A percentile compares a stretch with the other conserved stretches of the same genome.
Conservation (phyloP, 2,888 invertebrate species). For the Netelia melanura region DNA sequence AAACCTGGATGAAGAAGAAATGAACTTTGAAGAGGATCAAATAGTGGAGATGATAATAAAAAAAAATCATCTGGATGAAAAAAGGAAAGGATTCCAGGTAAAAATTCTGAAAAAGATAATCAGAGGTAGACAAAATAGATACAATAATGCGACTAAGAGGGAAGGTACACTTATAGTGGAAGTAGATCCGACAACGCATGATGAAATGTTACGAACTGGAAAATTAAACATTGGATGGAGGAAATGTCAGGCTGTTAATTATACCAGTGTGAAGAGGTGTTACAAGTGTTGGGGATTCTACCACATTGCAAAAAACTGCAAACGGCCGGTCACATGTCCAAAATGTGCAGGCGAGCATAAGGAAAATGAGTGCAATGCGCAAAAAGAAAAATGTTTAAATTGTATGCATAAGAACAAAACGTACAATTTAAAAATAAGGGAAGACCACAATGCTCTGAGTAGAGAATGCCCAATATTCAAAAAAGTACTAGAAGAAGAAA, state of each 20-base stretch:
- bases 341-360: constrained; percentile 57
- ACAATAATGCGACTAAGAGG: too few species aligned
- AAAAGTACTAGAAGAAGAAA: constrained; percentile 53
- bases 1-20: too few species aligned
- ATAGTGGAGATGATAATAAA: too few species aligned
- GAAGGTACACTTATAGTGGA: neutral
- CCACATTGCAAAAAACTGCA: too few species aligned
- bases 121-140: too few species aligned
- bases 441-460: constrained; percentile 29
- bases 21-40: too few species aligned
- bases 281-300: too few species aligned
- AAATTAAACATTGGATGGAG: constrained; percentile 45
- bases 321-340: too few species aligned
- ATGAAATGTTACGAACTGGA: neutral
- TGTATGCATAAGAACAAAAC: constrained; percentile 16
- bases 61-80: too few species aligned
- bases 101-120: too few species aligned
- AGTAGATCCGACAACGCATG: neutral
- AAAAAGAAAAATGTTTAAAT: constrained; percentile 53
- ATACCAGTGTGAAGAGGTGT: neutral
- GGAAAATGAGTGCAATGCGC: constrained; percentile 30
- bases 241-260: constrained; percentile 20
- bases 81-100: too few species aligned
- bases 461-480: constrained; percentile 54
- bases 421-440: constrained; percentile 31